Percentiles rank a stretch among this genome's conserved stretches.
These are phyloP conservation scores for Istiophorus platypterus DNA, from an alignment of 2,113 vertebrate species.

Conservation along the genomic window DNA sequence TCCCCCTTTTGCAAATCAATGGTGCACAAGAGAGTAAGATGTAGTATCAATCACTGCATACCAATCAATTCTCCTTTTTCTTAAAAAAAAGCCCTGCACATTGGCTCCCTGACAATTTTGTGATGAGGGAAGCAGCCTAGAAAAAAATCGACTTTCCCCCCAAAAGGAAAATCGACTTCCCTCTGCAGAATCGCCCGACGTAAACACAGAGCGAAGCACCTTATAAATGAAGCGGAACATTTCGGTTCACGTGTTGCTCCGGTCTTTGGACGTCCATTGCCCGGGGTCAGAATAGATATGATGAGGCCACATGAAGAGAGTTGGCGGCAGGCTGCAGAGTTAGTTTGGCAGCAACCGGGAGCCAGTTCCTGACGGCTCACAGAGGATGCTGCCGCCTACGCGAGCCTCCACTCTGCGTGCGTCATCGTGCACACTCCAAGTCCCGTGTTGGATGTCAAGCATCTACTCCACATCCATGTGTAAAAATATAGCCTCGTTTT, in stretches of 20 bases:
- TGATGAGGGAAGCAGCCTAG: background rate
- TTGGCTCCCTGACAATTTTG: background rate
- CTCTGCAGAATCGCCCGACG: background rate
- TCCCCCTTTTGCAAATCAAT: background rate
- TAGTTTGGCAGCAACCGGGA: constrained; percentile 34
- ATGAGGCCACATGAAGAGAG: background rate
- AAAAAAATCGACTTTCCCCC: background rate
- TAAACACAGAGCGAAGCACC: background rate
- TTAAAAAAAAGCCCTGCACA: background rate
- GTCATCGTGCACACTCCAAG: constrained; percentile 34
- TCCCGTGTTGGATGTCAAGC: background rate
- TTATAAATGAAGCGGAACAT: constrained; percentile 6
- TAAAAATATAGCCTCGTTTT: background rate
- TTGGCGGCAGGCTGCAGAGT: constrained; percentile 30
- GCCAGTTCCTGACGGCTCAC: constrained; percentile 23
- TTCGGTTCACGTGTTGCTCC: background rate
- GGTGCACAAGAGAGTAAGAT: background rate
- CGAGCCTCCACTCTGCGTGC: constrained; percentile 15
- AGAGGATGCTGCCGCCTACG: constrained; percentile 47
- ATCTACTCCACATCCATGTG: constrained; percentile 6
- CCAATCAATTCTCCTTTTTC: background rate
- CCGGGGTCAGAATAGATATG: background rate
- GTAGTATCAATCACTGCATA: too few species aligned
- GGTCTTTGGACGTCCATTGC: background rate
- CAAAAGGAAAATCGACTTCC: background rate